These are phyloP conservation scores for Physeter macrocephalus DNA, from an alignment of 2,113 vertebrate genomes.

Conservation along the genomic window DNA sequence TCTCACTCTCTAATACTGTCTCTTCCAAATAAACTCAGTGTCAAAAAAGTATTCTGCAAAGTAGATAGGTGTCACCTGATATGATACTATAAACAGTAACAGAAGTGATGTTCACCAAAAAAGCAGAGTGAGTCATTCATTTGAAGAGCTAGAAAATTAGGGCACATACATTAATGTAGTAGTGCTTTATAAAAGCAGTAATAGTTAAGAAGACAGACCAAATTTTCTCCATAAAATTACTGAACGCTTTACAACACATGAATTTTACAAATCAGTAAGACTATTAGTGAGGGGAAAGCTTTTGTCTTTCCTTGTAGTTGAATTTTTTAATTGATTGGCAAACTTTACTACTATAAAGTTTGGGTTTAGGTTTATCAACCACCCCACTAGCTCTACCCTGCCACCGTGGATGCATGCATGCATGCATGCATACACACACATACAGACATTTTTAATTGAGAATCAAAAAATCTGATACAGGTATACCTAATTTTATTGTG, in stretches of 20 bases:
- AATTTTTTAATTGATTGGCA: neutral
- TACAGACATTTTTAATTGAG: neutral
- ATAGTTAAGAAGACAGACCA: neutral
- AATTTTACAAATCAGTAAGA: neutral
- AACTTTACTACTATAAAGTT: neutral
- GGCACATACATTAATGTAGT: neutral
- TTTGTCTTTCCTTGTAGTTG: neutral
- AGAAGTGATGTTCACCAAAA: constrained; percentile 35
- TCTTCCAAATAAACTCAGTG: constrained; percentile 40
- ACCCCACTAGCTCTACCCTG: fast-evolving
- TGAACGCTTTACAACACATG: neutral
- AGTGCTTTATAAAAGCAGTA: neutral
- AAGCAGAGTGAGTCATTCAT: constrained; percentile 1
- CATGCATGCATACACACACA: neutral
- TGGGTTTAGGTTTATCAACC: neutral
- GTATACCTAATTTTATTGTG: neutral
- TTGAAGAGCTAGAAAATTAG: constrained; percentile 3
- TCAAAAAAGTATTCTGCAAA: constrained; percentile 30
- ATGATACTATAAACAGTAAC: constrained; percentile 50
- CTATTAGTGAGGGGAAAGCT: neutral
- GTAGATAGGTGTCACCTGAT: constrained; percentile 16
- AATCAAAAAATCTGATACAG: neutral
- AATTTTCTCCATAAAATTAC: neutral
- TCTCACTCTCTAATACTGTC: neutral
- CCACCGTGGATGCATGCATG: neutral